These are phyloP conservation scores for Proterorhinus semilunaris DNA, from an alignment of 2,113 vertebrate genomes.

Conservation along the genomic window DNA sequence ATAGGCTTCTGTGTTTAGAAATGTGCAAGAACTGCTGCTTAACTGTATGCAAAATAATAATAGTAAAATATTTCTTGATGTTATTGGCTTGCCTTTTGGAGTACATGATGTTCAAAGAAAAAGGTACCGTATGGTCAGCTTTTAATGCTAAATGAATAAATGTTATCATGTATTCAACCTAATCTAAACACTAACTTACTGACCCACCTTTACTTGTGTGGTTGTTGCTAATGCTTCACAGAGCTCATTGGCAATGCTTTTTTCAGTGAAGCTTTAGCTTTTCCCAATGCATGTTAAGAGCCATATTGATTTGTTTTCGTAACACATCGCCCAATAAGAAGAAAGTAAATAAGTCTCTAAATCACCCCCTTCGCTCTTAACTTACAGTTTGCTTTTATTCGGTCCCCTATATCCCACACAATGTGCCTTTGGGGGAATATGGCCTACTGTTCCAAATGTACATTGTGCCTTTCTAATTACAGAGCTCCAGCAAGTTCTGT, in stretches of 20 bases:
- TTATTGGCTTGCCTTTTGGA: too few species aligned
- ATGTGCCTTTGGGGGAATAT: background rate
- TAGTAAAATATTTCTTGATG: too few species aligned
- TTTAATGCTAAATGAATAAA: too few species aligned
- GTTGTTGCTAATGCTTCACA: too few species aligned
- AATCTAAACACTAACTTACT: too few species aligned
- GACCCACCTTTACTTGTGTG: too few species aligned
- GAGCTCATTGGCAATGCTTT: background rate
- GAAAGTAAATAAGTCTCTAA: background rate
- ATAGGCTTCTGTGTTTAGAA: too few species aligned
- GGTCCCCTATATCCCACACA: background rate
- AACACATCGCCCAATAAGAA: background rate
- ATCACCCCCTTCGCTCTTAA: background rate
- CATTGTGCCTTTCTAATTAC: constrained; percentile 13
- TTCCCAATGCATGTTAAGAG: background rate
- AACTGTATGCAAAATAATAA: too few species aligned
- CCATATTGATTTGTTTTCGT: background rate
- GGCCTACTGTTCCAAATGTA: constrained; percentile 5
- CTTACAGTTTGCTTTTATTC: background rate
- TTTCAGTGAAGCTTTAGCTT: background rate
- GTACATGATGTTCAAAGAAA: too few species aligned
- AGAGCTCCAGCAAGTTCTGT: constrained; percentile 3
- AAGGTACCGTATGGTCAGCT: too few species aligned
- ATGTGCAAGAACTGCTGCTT: too few species aligned
- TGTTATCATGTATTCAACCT: too few species aligned